These are phyloP conservation scores for Drosophila rhopaloa DNA, from an alignment of 1,140 invertebrate genomes.

Conservation along the genomic window DNA sequence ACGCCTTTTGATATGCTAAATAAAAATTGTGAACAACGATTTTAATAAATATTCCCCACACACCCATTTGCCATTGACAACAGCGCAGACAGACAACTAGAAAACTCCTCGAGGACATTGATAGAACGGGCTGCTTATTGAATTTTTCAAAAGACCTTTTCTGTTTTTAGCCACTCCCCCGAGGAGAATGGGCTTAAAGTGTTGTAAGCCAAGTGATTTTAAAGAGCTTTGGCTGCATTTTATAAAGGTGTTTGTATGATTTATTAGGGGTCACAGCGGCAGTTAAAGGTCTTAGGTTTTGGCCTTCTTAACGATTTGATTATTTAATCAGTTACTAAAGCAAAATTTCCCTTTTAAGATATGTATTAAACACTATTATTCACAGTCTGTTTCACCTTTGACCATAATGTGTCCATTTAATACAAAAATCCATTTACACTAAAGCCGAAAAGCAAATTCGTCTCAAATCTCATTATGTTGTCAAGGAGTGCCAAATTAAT, in stretches of 20 bases:
- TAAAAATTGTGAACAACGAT: conserved; percentile 74
- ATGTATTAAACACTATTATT: conserved; percentile 12
- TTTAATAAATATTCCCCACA: conserved; percentile 78
- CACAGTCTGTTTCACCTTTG: background rate
- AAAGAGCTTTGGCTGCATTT: conserved; percentile 16
- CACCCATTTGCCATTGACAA: conserved; percentile 27
- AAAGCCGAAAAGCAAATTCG: conserved; percentile 14
- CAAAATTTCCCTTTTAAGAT: too few species aligned
- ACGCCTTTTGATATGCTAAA: conserved; percentile 79
- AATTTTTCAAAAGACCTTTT: conserved; percentile 69
- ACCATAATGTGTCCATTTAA: background rate
- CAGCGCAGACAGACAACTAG: conserved; percentile 34
- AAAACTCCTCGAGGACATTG: conserved; percentile 37
- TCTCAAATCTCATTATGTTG: conserved; percentile 9
- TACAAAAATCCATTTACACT: conserved; percentile 18
- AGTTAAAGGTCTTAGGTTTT: background rate
- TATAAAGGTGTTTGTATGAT: background rate
- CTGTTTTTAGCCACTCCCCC: conserved; percentile 5
- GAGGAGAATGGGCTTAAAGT: conserved; percentile 27
- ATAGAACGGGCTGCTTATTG: conserved; percentile 64
- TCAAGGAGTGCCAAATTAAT: conserved; percentile 29
- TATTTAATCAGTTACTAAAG: too few species aligned
- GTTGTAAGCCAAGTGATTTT: conserved; percentile 47
- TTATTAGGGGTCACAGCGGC: background rate
- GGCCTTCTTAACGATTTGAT: too few species aligned